Evolutionary conservation across 2,888 invertebrate genomes (phyloP).

Genomic region (Gymnoscelis rufifasciata): DNA sequence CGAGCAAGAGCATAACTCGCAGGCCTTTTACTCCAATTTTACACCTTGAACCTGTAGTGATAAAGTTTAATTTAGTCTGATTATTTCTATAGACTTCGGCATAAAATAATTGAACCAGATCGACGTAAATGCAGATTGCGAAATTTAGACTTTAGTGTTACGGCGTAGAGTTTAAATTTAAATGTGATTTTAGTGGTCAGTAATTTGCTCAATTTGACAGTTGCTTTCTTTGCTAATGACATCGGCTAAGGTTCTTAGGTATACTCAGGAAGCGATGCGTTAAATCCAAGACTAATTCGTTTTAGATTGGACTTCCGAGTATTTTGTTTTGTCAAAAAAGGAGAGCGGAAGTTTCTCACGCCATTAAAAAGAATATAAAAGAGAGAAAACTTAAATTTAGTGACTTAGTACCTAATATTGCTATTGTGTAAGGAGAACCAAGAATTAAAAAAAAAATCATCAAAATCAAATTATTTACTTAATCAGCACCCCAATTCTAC

Average conservation of each 20-base stretch:
- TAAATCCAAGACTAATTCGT: slow-evolving; percentile 45
- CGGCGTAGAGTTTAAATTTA: slow-evolving; percentile 18
- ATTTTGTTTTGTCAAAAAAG: slow-evolving; percentile 15
- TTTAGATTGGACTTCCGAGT: slow-evolving; percentile 47
- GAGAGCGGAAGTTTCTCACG: slow-evolving; percentile 21
- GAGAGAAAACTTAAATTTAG: too few relatives aligned
- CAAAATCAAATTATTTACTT: too few relatives aligned
- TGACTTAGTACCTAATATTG: too few relatives aligned
- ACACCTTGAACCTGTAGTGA: slow-evolving; percentile 18
- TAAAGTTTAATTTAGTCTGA: slow-evolving; percentile 18
- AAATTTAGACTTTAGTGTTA: slow-evolving; percentile 31
- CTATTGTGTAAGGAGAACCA: too few relatives aligned
- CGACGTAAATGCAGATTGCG: slow-evolving; percentile 27
- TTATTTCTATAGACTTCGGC: slow-evolving; percentile 12
- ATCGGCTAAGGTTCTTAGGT: slow-evolving; percentile 43
- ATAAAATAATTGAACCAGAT: not conserved
- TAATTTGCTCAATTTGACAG: slow-evolving; percentile 33
- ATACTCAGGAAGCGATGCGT: slow-evolving; percentile 33
- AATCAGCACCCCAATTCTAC: too few relatives aligned
- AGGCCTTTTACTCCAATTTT: slow-evolving; percentile 23
- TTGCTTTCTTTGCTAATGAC: slow-evolving; percentile 58
- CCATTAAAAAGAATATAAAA: not conserved
- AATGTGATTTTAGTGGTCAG: slow-evolving; percentile 25
- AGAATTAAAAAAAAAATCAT: too few relatives aligned
- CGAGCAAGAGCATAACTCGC: slow-evolving; percentile 43